Conservation (phyloP, 1,140 invertebrate species). For the Bombus confusus region DNA sequence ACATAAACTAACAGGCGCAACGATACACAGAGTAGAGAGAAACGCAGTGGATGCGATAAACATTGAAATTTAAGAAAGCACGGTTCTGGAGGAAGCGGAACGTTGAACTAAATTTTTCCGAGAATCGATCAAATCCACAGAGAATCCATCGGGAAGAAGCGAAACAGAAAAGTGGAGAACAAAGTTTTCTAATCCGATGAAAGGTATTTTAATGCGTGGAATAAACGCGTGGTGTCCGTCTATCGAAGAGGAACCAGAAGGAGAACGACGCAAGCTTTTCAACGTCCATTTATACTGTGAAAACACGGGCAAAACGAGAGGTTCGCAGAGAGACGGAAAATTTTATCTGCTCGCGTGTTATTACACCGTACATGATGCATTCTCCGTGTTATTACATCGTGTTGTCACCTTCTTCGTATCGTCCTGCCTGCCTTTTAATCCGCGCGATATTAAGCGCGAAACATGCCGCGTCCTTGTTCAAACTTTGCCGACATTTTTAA, state of each 20-base stretch:
- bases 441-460: background rate
- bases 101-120: background rate
- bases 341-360: constrained; percentile 3
- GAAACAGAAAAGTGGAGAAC: background rate
- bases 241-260: background rate
- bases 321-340: background rate
- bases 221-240: background rate
- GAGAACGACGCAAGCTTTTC: background rate
- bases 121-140: background rate
- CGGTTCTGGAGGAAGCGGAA: background rate
- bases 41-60: background rate
- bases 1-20: background rate
- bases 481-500: too few species aligned
- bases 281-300: background rate
- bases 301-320: background rate
- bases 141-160: background rate
- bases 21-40: background rate
- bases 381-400: background rate
- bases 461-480: background rate
- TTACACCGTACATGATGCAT: background rate
- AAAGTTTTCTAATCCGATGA: background rate
- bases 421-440: background rate
- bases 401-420: background rate
- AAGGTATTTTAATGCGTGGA: background rate
- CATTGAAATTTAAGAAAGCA: background rate